These are phyloP conservation scores for Mimumesa dahlbomi DNA, from an alignment of 2,888 invertebrate genomes.

Conservation along the genomic window DNA sequence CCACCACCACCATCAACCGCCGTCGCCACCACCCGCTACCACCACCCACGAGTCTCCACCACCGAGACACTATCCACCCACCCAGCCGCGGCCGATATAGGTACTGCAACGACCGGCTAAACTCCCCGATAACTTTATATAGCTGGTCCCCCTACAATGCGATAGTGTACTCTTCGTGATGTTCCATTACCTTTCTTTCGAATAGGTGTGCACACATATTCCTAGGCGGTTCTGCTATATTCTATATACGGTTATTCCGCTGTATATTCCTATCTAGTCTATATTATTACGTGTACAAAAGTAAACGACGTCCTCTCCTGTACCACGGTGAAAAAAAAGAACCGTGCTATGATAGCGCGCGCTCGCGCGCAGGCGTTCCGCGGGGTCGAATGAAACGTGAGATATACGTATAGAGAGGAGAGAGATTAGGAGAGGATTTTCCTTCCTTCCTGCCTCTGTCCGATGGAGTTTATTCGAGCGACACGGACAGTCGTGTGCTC, in stretches of 20 bases:
- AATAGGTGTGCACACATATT: no score
- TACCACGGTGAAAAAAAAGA: no score
- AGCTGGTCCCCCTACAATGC: constrained; percentile 54
- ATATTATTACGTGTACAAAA: no score
- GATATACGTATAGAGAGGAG: not conserved
- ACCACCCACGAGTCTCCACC: constrained; percentile 39
- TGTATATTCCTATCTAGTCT: no score
- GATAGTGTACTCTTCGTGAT: constrained; percentile 25
- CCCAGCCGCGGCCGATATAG: constrained; percentile 73
- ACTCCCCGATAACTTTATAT: constrained; percentile 68
- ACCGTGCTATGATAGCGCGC: constrained; percentile 25
- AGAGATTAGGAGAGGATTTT: constrained; percentile 7
- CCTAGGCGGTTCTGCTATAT: no score
- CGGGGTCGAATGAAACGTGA: constrained; percentile 36
- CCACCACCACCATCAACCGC: constrained; percentile 55
- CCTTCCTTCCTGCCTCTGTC: constrained; percentile 24
- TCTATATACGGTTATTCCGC: no score
- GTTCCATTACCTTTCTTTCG: constrained; percentile 14
- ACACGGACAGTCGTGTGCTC: not conserved
- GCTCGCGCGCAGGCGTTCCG: constrained; percentile 33
- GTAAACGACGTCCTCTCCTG: no score
- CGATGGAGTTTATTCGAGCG: constrained; percentile 5
- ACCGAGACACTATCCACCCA: constrained; percentile 72
- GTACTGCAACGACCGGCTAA: constrained; percentile 68
- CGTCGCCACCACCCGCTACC: constrained; percentile 55